phyloP scores from a whole-genome alignment of 2,113 vertebrate species.

The Speoplatyrhinus poulsoni region DNA sequence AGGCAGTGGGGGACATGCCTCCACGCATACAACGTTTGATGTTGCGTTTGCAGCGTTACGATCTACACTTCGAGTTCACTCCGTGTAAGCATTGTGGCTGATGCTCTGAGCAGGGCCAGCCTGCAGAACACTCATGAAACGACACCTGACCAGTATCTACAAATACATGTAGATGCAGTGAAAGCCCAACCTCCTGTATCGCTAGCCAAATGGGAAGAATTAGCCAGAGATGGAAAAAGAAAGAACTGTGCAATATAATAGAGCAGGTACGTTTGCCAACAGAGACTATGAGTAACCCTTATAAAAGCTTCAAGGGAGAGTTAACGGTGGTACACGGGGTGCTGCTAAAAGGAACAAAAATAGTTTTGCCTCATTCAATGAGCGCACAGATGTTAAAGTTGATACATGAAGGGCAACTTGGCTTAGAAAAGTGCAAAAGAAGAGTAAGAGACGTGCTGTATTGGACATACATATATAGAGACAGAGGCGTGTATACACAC shows the following conservation, averaged over 20 bases:
- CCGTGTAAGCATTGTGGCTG: background rate
- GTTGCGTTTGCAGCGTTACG: background rate
- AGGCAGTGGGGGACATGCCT: no score
- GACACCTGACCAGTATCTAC: background rate
- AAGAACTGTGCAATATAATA: background rate
- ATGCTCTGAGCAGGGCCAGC: background rate
- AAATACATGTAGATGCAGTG: background rate
- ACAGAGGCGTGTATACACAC: no score
- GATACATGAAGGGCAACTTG: conserved; percentile 36
- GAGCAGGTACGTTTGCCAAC: background rate
- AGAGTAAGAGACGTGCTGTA: conserved; percentile 23
- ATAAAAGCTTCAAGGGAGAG: background rate
- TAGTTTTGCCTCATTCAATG: conserved; percentile 12
- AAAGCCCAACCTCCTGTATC: background rate
- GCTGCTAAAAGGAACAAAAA: conserved; percentile 6
- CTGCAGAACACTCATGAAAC: background rate
- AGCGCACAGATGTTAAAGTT: conserved; percentile 6
- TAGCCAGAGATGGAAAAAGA: background rate
- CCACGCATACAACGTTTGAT: background rate
- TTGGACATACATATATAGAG: no score
- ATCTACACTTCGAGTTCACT: background rate
- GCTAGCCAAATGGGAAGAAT: background rate
- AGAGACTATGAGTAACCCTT: background rate
- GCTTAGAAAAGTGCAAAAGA: conserved; percentile 28
- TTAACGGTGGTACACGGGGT: background rate